A percentile compares a stretch with the other conserved stretches of the same genome.
These are phyloP conservation scores for Caerostris extrusa DNA, from an alignment of 1,140 invertebrate species.

Conservation along the genomic window DNA sequence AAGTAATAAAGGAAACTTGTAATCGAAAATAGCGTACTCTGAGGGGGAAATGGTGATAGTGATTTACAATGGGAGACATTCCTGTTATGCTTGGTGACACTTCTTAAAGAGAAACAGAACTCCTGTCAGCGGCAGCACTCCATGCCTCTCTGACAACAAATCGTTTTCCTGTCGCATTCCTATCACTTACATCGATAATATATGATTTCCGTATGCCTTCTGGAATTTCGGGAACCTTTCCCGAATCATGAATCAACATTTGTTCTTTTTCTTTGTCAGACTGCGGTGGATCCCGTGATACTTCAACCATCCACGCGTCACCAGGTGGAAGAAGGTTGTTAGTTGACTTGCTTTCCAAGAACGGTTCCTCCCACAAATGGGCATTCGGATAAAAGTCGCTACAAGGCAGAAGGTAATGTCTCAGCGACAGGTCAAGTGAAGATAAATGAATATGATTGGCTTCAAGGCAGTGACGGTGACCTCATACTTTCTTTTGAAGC, in stretches of 20 bases:
- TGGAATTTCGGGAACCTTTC: conserved; percentile 69
- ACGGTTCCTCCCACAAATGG: conserved; percentile 60
- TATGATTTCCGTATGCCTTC: conserved; percentile 75
- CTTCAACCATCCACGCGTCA: conserved; percentile 17
- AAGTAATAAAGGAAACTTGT: conserved; percentile 70
- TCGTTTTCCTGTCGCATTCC: conserved; percentile 69
- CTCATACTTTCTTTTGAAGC: conserved; percentile 74
- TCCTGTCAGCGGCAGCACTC: conserved; percentile 65
- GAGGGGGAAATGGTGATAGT: conserved; percentile 54
- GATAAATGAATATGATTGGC: conserved; percentile 77
- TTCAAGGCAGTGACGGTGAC: conserved; percentile 68
- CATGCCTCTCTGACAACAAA: conserved; percentile 68
- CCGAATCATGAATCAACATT: conserved; percentile 76
- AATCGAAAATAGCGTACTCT: conserved; percentile 73
- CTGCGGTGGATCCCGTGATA: conserved; percentile 68
- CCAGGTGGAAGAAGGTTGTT: conserved; percentile 44
- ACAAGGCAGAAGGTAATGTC: conserved; percentile 58
- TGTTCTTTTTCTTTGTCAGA: conserved; percentile 71
- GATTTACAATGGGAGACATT: conserved; percentile 51
- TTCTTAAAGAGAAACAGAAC: conserved; percentile 74
- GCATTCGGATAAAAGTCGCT: conserved; percentile 39
- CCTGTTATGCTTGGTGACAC: conserved; percentile 66
- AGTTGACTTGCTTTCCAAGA: conserved; percentile 1
- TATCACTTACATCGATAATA: conserved; percentile 77
- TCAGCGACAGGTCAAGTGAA: conserved; percentile 76